A percentile compares a stretch with the other conserved stretches of the same genome.
These are phyloP conservation scores for Eucera pruinosa DNA, from an alignment of 2,888 invertebrate species.

Conservation along the genomic window DNA sequence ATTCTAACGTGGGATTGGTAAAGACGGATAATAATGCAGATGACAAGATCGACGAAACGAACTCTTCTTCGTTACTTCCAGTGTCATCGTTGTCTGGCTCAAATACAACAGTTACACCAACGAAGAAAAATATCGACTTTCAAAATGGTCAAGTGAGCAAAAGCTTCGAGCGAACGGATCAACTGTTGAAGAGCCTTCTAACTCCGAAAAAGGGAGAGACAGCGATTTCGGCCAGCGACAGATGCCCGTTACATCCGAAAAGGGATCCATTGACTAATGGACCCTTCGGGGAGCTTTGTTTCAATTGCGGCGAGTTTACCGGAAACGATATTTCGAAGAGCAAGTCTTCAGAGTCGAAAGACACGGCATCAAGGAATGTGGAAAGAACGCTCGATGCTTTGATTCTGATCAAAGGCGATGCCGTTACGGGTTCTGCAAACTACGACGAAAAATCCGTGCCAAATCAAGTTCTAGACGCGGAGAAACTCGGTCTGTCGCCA, in stretches of 20 bases:
- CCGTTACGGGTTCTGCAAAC: constrained; percentile 86
- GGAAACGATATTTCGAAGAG: constrained; percentile 60
- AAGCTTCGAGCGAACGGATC: constrained; percentile 73
- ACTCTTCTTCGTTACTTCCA: constrained; percentile 26
- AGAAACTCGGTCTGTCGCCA: constrained; percentile 88
- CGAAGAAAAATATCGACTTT: constrained; percentile 64
- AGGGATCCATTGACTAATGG: constrained; percentile 57
- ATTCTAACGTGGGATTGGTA: neutral
- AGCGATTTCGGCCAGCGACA: constrained; percentile 31
- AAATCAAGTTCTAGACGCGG: constrained; percentile 86
- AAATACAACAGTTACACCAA: neutral
- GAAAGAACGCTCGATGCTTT: constrained; percentile 85
- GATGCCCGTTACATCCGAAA: constrained; percentile 72
- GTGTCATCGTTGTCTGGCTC: constrained; percentile 20
- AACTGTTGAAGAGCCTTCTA: constrained; percentile 75
- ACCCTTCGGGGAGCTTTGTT: constrained; percentile 75
- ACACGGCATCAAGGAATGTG: constrained; percentile 81
- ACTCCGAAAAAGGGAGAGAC: constrained; percentile 70
- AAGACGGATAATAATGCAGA: constrained; percentile 5
- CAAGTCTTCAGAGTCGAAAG: constrained; percentile 55
- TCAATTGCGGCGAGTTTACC: constrained; percentile 76
- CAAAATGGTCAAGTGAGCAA: constrained; percentile 69
- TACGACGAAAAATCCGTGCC: constrained; percentile 88
- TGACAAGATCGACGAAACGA: constrained; percentile 17
- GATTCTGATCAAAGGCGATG: constrained; percentile 85